phyloP scores from a whole-genome alignment of 2,888 invertebrate species.

The Drosophila rellima region DNA sequence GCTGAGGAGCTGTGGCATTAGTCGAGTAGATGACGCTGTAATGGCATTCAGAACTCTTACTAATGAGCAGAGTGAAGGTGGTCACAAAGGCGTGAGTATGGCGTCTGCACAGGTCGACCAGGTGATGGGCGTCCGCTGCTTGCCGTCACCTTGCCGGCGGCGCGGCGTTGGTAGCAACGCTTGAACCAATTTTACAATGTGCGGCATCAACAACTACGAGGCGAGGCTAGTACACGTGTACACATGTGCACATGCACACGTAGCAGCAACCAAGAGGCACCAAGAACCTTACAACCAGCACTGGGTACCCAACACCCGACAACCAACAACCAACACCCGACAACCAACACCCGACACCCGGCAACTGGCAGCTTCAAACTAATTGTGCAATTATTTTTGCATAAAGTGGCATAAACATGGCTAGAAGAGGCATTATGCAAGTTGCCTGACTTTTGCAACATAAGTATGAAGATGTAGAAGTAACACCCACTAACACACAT shows the following conservation, averaged over 20 bases:
- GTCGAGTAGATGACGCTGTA: constrained; percentile 78
- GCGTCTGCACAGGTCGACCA: constrained; percentile 34
- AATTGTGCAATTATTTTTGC: constrained; percentile 85
- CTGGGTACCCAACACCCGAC: constrained; percentile 22
- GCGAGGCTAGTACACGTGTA: constrained; percentile 10
- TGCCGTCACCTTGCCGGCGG: constrained; percentile 70
- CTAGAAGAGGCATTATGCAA: constrained; percentile 84
- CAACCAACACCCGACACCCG: constrained; percentile 34
- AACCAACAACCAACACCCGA: constrained; percentile 41
- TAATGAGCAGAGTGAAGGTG: constrained; percentile 78
- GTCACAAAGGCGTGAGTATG: background rate
- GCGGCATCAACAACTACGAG: constrained; percentile 49
- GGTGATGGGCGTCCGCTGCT: constrained; percentile 54
- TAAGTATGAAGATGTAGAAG: constrained; percentile 62
- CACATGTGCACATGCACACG: background rate
- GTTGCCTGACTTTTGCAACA: constrained; percentile 83
- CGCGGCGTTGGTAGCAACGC: constrained; percentile 72
- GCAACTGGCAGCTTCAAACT: constrained; percentile 81
- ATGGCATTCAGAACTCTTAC: constrained; percentile 83
- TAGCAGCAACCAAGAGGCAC: constrained; percentile 15
- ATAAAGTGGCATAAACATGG: constrained; percentile 85
- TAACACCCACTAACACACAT: constrained; percentile 37
- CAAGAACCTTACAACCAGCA: constrained; percentile 24
- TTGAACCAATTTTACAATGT: constrained; percentile 80
- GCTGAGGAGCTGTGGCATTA: constrained; percentile 45